Evolutionary conservation across 2,888 invertebrate species (phyloP).

Genomic region (Polymixis flavicincta): DNA sequence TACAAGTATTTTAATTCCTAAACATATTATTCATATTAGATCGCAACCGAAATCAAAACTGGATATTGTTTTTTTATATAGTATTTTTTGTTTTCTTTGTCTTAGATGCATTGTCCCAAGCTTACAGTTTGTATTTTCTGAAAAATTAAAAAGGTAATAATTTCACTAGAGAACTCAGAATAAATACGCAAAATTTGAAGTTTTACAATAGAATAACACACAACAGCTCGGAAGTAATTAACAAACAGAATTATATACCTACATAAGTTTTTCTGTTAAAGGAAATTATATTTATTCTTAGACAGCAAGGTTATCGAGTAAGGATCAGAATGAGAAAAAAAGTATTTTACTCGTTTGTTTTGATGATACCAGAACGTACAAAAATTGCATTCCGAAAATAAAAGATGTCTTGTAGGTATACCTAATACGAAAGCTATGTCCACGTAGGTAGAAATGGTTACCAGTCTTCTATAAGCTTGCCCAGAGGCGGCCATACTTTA

Average conservation of each 20-base stretch:
- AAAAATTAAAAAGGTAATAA: background rate
- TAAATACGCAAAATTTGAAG: constrained; percentile 1
- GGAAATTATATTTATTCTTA: background rate
- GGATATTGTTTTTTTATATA: background rate
- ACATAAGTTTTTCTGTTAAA: background rate
- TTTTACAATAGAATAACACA: constrained; percentile 9
- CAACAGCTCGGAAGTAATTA: constrained; percentile 3
- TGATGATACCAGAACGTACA: background rate
- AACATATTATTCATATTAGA: background rate
- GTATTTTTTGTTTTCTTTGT: background rate
- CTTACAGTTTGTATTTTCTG: background rate
- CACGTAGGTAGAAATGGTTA: background rate
- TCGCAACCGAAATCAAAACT: background rate
- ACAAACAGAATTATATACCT: background rate
- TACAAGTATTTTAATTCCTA: background rate
- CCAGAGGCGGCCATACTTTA: background rate
- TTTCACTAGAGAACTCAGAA: background rate
- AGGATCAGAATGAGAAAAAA: background rate
- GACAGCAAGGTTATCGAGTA: too few relatives aligned
- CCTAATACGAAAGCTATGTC: background rate
- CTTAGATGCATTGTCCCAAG: too few relatives aligned
- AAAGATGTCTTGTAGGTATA: background rate
- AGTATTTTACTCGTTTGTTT: background rate
- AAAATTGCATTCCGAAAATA: background rate
- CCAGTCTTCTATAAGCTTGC: background rate